Base-by-base conservation (phyloP, 2,888 invertebrate genomes). In the Caenorhabditis sp. region DNA sequence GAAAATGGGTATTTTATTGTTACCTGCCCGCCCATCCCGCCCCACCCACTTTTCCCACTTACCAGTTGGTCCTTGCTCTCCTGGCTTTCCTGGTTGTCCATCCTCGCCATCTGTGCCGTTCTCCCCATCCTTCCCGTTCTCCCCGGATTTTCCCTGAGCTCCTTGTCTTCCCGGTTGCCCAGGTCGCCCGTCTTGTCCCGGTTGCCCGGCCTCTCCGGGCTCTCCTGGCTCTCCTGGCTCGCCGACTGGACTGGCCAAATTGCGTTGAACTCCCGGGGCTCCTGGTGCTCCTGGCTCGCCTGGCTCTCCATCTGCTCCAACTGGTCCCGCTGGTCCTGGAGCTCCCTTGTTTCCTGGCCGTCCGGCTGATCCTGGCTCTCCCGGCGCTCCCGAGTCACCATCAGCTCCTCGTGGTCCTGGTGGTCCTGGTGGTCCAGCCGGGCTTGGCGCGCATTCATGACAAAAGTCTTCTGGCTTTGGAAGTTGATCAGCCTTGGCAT, bases 381-480 rank as follows among this genome's bases (percentile, higher is more conserved):
- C 78, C 23, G 76, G 63, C 12, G 54, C 54, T 62, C 78, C 78
- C 25, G 67, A 25, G 12, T 62, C 62, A 62, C 79, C 79, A 26
- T 74, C 68, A 27, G 69, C 49, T 75, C 76, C 79, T 60, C 68
- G 68, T 67, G 70, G 61, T 67, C 74, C 74, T 49, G 70, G 67
- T 52, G 74, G 74, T 67, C 74, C 74, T 60, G 74, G 69, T 63
- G 69, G 74, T 52, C 75, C 75, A 3, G 63, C 63, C 52, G 78
- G 78, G 10, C 64, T 64, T 43, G 78, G 76, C 43, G 70, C 73
- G 57, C 78, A 79, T 56, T 79, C 76, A 58, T 76, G 76, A 63
- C 78, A 79, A 71, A 79, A 79, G 60, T 79, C 78, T 10, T 74
- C 76, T 25, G 71, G 69, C 21, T 66, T 67, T 43, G 78, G 78